These are phyloP conservation scores for Pristis pectinata DNA, from an alignment of 2,797 vertebrate genomes.

Conservation along the genomic window DNA sequence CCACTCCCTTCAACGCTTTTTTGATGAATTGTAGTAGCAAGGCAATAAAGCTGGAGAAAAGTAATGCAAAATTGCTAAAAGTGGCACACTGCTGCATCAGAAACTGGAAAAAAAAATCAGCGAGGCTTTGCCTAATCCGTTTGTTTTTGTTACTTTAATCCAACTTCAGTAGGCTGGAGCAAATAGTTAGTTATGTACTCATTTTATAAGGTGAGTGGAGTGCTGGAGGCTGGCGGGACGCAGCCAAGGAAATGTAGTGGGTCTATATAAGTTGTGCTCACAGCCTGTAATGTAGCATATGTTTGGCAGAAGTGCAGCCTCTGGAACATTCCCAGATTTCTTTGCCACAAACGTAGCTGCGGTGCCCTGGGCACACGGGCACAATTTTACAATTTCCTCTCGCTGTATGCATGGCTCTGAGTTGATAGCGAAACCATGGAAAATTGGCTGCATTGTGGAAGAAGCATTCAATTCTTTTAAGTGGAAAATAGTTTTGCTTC, in stretches of 20 bases:
- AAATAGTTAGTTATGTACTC: not conserved
- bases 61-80: not conserved
- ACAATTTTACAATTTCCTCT: conserved; percentile 1
- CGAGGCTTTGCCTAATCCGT: not conserved
- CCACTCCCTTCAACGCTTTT: not conserved
- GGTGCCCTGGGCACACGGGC: not conserved
- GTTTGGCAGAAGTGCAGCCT: not conserved
- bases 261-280: not conserved
- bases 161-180: not conserved
- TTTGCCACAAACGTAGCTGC: not conserved
- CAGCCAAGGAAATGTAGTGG: not conserved
- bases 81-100: not conserved
- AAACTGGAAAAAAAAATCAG: not conserved
- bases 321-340: not conserved
- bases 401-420: not conserved
- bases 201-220: not conserved
- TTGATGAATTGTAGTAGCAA: not conserved
- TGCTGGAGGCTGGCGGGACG: not conserved
- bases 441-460: not conserved
- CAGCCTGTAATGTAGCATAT: not conserved
- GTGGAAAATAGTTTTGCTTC: not conserved
- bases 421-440: not conserved
- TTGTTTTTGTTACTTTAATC: conserved; percentile 7
- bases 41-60: not conserved
- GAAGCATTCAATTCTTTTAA: not conserved